These are phyloP conservation scores for Agriopis marginaria DNA, from an alignment of 2,888 invertebrate species.

Conservation along the genomic window DNA sequence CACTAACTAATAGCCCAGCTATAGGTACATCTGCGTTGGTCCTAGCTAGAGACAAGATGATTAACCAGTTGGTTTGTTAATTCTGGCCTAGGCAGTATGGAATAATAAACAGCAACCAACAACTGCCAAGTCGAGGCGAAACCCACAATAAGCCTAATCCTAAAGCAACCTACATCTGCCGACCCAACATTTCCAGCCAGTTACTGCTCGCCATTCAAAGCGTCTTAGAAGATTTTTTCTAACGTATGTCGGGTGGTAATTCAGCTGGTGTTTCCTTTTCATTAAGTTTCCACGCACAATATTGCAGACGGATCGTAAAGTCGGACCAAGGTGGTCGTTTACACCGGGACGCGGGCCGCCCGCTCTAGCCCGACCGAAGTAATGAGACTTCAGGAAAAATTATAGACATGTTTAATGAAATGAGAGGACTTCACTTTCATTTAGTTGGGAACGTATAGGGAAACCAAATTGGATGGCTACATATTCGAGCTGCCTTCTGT, in stretches of 20 bases:
- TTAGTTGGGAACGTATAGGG: constrained; percentile 45
- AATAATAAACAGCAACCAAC: constrained; percentile 17
- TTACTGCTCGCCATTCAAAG: constrained; percentile 34
- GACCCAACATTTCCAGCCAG: constrained; percentile 28
- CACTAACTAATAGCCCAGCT: constrained; percentile 8
- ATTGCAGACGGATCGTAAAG: constrained; percentile 77
- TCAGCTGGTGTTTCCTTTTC: constrained; percentile 74
- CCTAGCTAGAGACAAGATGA: constrained; percentile 3
- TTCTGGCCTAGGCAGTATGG: constrained; percentile 2
- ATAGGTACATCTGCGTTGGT: constrained; percentile 9
- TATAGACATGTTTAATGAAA: constrained; percentile 74
- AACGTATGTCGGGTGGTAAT: constrained; percentile 57
- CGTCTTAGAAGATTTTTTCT: constrained; percentile 55
- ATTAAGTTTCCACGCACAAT: constrained; percentile 82
- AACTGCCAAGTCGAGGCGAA: constrained; percentile 16
- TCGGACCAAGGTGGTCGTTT: constrained; percentile 65
- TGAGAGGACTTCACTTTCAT: constrained; percentile 59
- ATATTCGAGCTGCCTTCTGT: constrained; percentile 34
- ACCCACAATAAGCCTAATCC: constrained; percentile 21
- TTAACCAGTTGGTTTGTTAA: constrained; percentile 14
- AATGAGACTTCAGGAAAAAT: constrained; percentile 75
- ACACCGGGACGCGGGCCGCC: constrained; percentile 57
- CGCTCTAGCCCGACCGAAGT: constrained; percentile 60
- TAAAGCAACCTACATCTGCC: constrained; percentile 17
- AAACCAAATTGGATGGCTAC: constrained; percentile 47